Conservation (phyloP, 1,140 invertebrate genomes). For the Trichomalopsis sarcophagae region DNA sequence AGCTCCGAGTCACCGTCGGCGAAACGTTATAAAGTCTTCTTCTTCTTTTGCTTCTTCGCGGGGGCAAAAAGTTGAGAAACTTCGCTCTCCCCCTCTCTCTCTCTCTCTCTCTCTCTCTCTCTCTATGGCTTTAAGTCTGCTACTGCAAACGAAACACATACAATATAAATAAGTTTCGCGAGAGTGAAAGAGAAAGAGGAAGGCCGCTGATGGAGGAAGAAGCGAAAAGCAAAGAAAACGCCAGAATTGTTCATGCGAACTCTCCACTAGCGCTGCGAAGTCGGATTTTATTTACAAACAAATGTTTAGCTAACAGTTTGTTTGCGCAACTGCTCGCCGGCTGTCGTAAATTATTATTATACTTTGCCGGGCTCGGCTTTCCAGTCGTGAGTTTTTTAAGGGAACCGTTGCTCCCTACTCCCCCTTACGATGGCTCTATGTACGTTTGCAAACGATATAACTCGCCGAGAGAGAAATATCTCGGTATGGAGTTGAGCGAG, state of each 20-base stretch:
- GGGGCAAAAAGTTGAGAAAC: neutral
- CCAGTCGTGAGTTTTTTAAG: neutral
- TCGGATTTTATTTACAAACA: neutral
- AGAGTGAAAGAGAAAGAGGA: neutral
- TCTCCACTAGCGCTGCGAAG: neutral
- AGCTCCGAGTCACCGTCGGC: neutral
- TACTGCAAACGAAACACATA: conserved; percentile 3
- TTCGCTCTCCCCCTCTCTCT: neutral
- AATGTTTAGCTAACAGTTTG: neutral
- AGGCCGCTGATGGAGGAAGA: neutral
- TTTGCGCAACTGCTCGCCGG: neutral
- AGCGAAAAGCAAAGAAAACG: neutral
- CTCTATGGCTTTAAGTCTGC: neutral
- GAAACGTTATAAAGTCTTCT: conserved; percentile 5
- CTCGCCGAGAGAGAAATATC: neutral
- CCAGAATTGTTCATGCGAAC: neutral
- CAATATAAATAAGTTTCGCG: neutral
- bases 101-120: neutral
- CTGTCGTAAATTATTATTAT: neutral
- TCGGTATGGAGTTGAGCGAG: neutral
- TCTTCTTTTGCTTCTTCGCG: neutral
- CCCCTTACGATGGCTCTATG: too few relatives aligned
- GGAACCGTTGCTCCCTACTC: neutral
- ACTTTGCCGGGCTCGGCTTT: neutral
- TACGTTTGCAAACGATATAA: neutral